Conservation (phyloP, 2,113 vertebrate species). For the Dipodomys merriami region DNA sequence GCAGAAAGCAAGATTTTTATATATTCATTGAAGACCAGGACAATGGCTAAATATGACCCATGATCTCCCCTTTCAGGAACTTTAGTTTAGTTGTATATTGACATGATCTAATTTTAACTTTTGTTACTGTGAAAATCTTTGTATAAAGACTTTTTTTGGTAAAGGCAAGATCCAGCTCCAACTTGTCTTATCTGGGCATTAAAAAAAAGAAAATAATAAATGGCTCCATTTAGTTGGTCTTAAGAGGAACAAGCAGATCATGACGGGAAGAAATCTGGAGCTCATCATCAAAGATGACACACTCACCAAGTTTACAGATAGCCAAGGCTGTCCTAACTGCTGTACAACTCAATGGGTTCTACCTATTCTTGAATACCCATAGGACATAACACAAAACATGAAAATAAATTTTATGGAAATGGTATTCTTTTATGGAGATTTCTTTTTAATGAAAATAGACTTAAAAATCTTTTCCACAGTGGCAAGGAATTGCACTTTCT, state of each 20-base stretch:
- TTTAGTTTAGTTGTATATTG: background rate
- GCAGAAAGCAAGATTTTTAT: background rate
- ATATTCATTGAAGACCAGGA: background rate
- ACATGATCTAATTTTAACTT: background rate
- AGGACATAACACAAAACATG: background rate
- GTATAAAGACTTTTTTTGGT: background rate
- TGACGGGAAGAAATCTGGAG: background rate
- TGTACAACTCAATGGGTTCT: background rate
- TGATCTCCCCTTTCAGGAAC: background rate
- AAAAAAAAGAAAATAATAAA: background rate
- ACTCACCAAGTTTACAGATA: background rate
- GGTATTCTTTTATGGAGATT: background rate
- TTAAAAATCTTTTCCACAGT: background rate
- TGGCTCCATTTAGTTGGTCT: background rate
- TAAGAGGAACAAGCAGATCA: background rate
- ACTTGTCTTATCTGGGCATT: background rate
- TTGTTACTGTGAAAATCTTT: background rate
- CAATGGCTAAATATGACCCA: background rate
- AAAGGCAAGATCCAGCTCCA: background rate
- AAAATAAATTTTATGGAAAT: background rate
- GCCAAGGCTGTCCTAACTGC: too few relatives aligned
- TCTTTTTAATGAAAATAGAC: background rate
- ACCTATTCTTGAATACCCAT: background rate
- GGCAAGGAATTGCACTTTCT: background rate
- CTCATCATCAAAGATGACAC: background rate